Conservation (phyloP, 2,113 vertebrate genomes). For the Delphinapterus leucas region DNA sequence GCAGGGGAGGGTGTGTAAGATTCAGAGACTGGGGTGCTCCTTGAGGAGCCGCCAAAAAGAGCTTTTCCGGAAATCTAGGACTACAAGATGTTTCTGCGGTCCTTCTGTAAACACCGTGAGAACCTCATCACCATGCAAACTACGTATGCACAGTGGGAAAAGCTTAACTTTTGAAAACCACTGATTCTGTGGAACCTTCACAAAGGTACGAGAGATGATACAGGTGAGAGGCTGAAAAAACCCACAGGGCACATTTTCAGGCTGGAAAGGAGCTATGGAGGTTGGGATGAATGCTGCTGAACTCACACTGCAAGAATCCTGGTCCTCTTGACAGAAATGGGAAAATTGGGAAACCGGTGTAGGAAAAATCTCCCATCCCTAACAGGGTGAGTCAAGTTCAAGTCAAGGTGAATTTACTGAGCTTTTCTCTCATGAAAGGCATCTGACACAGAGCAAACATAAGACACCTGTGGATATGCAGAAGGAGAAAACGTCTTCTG, state of each 20-base stretch:
- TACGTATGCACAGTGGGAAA: not conserved
- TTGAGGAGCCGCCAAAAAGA: not conserved
- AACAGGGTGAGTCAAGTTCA: constrained; percentile 3
- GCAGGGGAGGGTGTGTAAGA: not conserved
- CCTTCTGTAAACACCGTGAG: not conserved
- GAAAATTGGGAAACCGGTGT: not conserved
- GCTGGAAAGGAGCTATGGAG: not conserved
- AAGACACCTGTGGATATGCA: not conserved
- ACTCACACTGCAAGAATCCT: not conserved
- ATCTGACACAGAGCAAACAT: not conserved
- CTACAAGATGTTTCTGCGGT: not conserved
- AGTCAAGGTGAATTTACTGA: not conserved
- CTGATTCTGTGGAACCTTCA: not conserved
- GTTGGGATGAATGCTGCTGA: not conserved
- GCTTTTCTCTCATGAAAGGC: not conserved
- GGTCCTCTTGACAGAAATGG: not conserved
- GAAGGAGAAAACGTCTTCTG: not conserved
- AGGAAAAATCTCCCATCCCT: not conserved
- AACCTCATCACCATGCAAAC: not conserved
- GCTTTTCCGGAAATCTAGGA: not conserved
- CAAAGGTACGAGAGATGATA: not conserved
- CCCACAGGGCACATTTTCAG: not conserved
- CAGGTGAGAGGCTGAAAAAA: not conserved
- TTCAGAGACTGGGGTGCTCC: not conserved
- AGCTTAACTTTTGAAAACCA: not conserved